phyloP scores from a whole-genome alignment of 2,888 invertebrate species.

The Podabrus alpinus region DNA sequence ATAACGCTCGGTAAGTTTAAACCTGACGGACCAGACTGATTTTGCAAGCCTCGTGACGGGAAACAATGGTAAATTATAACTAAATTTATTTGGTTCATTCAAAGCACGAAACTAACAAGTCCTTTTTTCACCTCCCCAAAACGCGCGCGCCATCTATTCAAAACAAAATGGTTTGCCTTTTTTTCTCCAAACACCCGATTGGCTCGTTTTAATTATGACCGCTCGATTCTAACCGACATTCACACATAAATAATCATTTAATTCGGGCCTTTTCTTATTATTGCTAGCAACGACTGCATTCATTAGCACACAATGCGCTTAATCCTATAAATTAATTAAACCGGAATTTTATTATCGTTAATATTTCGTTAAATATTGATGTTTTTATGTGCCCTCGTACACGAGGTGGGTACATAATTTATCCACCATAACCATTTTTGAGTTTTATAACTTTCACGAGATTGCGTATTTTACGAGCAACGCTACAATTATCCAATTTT shows the following conservation, averaged over 20 bases:
- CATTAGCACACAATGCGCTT: constrained; percentile 39
- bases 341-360: constrained; percentile 40
- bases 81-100: constrained; percentile 31
- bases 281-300: constrained; percentile 23
- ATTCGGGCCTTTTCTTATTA: constrained; percentile 24
- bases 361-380: constrained; percentile 37
- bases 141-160: neutral
- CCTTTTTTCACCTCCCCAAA: neutral
- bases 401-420: neutral
- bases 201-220: neutral
- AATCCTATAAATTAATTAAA: constrained; percentile 39
- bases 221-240: constrained; percentile 19
- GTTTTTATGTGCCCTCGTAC: constrained; percentile 12
- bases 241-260: constrained; percentile 32
- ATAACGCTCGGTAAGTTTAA: constrained; percentile 31
- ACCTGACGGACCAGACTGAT: constrained; percentile 30
- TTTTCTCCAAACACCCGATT: neutral
- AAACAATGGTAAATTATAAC: constrained; percentile 30
- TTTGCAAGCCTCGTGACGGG: constrained; percentile 26
- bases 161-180: neutral
- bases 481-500: neutral
- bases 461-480: neutral
- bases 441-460: neutral
- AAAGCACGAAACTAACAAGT: constrained; percentile 29
- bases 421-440: neutral